Conservation (phyloP, 1,140 invertebrate species). For the Papilio polytes region DNA sequence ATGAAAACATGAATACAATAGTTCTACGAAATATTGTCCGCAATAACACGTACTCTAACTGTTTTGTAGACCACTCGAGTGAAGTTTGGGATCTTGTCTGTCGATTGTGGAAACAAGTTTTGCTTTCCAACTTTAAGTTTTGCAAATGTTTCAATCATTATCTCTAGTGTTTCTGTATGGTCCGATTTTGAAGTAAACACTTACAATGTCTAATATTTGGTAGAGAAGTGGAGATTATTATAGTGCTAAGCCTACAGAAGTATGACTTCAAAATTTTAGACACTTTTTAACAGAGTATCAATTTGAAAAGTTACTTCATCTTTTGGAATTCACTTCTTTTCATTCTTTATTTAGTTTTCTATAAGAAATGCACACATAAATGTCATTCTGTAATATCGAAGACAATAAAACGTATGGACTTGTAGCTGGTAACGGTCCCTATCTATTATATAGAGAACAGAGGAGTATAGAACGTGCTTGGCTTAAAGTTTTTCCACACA, state of each 20-base stretch:
- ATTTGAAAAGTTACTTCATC: not conserved
- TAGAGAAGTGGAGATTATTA: not conserved
- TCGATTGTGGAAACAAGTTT: constrained; percentile 14
- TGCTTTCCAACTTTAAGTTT: constrained; percentile 1
- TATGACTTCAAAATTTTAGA: not conserved
- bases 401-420: constrained; percentile 29
- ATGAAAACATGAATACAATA: constrained; percentile 2
- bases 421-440: not conserved
- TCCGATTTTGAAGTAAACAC: not conserved
- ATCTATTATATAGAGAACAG: constrained; percentile 1
- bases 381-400: not conserved
- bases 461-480: constrained; percentile 37
- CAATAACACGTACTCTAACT: constrained; percentile 13
- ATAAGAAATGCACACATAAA: not conserved
- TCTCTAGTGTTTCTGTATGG: not conserved
- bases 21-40: constrained; percentile 11
- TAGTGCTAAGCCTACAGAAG: not conserved
- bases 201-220: not conserved
- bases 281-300: not conserved
- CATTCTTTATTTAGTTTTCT: not conserved
- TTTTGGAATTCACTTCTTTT: not conserved
- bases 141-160: constrained; percentile 13
- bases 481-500: constrained; percentile 41
- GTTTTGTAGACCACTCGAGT: constrained; percentile 20
- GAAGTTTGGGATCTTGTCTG: constrained; percentile 6